phyloP scores from a whole-genome alignment of 2,888 invertebrate genomes.

The Epinotia brunnichana region DNA sequence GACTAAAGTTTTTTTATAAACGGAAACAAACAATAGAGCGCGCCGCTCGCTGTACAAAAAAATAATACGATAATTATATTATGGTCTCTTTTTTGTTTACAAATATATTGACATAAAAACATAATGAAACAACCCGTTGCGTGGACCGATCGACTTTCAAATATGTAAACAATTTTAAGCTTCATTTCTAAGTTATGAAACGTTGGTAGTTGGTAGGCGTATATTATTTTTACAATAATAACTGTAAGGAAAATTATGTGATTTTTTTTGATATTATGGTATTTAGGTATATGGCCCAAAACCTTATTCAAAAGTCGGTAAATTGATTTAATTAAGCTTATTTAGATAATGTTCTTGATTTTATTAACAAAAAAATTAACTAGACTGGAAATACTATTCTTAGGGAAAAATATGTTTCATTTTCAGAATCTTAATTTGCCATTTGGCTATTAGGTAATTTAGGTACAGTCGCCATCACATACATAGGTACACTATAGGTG shows the following conservation, averaged over 20 bases:
- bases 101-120: not conserved
- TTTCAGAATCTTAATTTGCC: not conserved
- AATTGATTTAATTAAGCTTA: no score
- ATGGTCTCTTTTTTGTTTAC: not conserved
- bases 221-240: not conserved
- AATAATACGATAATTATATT: not conserved
- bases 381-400: not conserved
- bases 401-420: not conserved
- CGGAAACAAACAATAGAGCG: not conserved
- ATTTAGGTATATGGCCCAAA: no score
- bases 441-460: no score
- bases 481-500: no score
- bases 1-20: constrained; percentile 20
- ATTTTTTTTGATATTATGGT: not conserved
- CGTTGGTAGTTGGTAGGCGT: not conserved
- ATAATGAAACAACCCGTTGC: not conserved
- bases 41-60: not conserved
- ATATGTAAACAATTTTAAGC: not conserved
- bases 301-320: no score
- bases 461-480: no score
- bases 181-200: not conserved
- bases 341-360: no score
- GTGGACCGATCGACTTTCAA: not conserved
- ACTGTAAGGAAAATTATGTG: not conserved
- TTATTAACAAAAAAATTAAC: no score